Conservation (phyloP, 1,140 invertebrate genomes). For the Drosophila neocordata region DNA sequence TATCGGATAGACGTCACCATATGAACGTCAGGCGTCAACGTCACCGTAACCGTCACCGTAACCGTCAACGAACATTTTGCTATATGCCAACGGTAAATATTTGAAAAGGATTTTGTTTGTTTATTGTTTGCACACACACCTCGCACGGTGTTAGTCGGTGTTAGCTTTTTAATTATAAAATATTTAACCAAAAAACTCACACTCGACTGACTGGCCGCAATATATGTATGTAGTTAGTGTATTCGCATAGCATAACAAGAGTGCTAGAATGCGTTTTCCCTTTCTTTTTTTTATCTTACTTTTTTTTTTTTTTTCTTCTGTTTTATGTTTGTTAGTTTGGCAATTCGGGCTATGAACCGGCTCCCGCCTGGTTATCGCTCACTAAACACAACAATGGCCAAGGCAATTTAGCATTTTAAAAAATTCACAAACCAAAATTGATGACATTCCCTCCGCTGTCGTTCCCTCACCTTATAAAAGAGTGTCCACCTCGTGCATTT, state of each 20-base stretch:
- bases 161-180: constrained; percentile 83
- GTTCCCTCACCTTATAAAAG: neutral
- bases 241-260: constrained; percentile 14
- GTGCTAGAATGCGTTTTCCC: neutral
- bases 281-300: constrained; percentile 29
- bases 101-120: constrained; percentile 83
- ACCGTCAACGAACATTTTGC: constrained; percentile 47
- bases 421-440: constrained; percentile 75
- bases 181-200: constrained; percentile 82
- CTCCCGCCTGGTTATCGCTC: constrained; percentile 55
- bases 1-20: constrained; percentile 25
- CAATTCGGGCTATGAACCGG: constrained; percentile 18
- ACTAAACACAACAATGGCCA: constrained; percentile 78
- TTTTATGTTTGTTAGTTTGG: constrained; percentile 60
- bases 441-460: constrained; percentile 51
- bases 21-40: constrained; percentile 24
- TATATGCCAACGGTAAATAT: constrained; percentile 82
- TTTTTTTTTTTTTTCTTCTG: constrained; percentile 7
- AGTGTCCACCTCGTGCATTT: neutral
- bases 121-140: constrained; percentile 82
- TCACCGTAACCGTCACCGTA: constrained; percentile 36
- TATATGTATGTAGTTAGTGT: constrained; percentile 5
- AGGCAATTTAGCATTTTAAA: constrained; percentile 75
- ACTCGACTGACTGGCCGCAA: constrained; percentile 54
- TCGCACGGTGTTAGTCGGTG: constrained; percentile 81